These are phyloP conservation scores for Holacanthella duospinosa DNA, from an alignment of 2,888 invertebrate genomes.

Conservation along the genomic window DNA sequence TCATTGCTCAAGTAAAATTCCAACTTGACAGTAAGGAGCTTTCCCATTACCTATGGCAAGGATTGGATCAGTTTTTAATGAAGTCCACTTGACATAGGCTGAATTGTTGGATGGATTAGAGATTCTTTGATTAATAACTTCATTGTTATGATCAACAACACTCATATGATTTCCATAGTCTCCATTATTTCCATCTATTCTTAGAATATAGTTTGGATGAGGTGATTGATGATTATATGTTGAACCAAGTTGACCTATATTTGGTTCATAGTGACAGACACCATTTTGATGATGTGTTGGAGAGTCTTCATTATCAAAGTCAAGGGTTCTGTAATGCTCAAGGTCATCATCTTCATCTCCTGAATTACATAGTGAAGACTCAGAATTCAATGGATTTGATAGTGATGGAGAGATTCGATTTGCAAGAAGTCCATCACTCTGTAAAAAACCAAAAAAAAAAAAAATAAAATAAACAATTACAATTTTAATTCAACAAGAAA, in stretches of 20 bases:
- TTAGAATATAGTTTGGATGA: neutral
- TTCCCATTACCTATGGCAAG: neutral
- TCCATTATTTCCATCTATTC: neutral
- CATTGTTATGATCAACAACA: neutral
- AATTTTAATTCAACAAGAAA: no score
- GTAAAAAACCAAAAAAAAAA: neutral
- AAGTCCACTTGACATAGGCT: conserved; percentile 3
- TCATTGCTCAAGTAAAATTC: neutral
- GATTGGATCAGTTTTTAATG: neutral
- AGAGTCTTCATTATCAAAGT: neutral
- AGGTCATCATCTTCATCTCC: neutral
- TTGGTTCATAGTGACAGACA: no score
- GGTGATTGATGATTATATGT: neutral
- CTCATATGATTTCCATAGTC: neutral
- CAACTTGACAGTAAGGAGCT: conserved; percentile 1
- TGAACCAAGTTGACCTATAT: no score
- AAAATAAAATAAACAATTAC: neutral
- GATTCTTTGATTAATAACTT: neutral
- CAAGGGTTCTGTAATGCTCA: neutral
- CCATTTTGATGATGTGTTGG: neutral
- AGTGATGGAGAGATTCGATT: neutral
- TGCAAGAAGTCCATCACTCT: neutral
- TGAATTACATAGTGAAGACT: neutral
- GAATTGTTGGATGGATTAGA: neutral
- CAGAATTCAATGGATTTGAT: neutral